Base-by-base conservation (phyloP, 2,113 vertebrate genomes). In the Donacobius atricapilla region DNA sequence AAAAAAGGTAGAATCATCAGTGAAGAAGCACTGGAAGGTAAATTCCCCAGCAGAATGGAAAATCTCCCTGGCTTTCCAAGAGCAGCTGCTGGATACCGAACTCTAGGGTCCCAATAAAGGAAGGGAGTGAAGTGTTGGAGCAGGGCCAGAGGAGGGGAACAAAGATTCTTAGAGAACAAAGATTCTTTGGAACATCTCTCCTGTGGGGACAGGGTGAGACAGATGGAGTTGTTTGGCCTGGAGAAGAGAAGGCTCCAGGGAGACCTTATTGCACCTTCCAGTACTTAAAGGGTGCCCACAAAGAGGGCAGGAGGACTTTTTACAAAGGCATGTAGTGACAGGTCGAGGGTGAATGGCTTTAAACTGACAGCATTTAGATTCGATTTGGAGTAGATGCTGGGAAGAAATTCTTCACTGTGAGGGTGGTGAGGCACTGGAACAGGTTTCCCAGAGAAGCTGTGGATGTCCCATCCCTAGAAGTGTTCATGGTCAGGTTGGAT, bases 51-150 rank as follows among this genome's bases (percentile, higher is more conserved):
- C 18, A 9, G 45, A 31, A 35, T 20, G 16, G 37, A 45, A 70
- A 23, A 5, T 12, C 10, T 11, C 2, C 18, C 16, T 6, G 7
- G 7, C 25, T 80, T 31, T 44, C 54, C 6, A 24, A 11, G 17
- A 14, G 6, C 3, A 4, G 44, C 25, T 2, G 6, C 53, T 10
- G 6, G 5, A 8, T 19, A 16, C 5, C 0, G 5, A 61, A 3
- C 12, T 54, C 21, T 7, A 51, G 47, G 14, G 8, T 7, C 14
- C 8, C 70, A 8, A 2, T 12, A 16, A 69, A 42, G 54, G 31
- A 31, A 40, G 56, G 15, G 28, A 39, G 15, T 20, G 22, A 58
- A n/a, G 54, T 28, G 40, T 7, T 56, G 71, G 63, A 83, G 47
- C 11, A 19, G 35, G 8, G 47, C 63, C 54, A 47, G 47, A 54